Evolutionary conservation across 2,797 vertebrate species (phyloP), one percentile per base, ranked within the genome.

Genomic region (Halcyon chelicuti): DNA sequence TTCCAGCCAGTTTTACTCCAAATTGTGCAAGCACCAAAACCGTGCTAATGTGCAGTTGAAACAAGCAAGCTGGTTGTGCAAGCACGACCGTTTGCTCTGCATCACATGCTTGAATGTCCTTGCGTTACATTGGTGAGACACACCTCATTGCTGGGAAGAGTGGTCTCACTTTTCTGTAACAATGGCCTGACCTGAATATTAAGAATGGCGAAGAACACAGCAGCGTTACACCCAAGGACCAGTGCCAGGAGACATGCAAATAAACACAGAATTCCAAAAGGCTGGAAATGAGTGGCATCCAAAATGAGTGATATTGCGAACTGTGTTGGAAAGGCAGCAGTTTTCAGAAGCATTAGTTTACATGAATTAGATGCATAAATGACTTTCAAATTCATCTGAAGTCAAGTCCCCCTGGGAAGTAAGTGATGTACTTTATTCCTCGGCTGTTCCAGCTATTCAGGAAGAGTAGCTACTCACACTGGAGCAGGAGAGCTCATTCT

Each of bases 291-390:
- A 74, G 44, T 18, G 47, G 44, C 5, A 21, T 76, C 63, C 81
- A 79, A 67, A 91, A 65, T 52, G 10, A 68, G 15, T 62, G 35
- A 58, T 67, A 37, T 35, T 60, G 71, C 26, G 81, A 86, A 68
- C 15, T 6, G 4, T 7, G 12, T 72, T 90, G 77, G 21, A 86
- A 91, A 93, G 76, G 15, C 55, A 95, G 58, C 40, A 58, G 23
- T 90, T 95, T 94, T 81, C 61, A 77, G 83, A 49, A 81, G 70
- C 75, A 37, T 52, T 85, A 73, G 29, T 81, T 84, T 81, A 75
- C n/a, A 47, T 47, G 20, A 90, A 88, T 68, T 55, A 62, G 51
- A 73, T 55, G 49, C 3, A 3, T 57, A 72, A 95, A 49, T 68
- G 58, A 9, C 76, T 90, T 91, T 62, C 49, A 81, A 77, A 72